phyloP scores from a whole-genome alignment of 2,113 vertebrate genomes.

The Charadrius vociferus region DNA sequence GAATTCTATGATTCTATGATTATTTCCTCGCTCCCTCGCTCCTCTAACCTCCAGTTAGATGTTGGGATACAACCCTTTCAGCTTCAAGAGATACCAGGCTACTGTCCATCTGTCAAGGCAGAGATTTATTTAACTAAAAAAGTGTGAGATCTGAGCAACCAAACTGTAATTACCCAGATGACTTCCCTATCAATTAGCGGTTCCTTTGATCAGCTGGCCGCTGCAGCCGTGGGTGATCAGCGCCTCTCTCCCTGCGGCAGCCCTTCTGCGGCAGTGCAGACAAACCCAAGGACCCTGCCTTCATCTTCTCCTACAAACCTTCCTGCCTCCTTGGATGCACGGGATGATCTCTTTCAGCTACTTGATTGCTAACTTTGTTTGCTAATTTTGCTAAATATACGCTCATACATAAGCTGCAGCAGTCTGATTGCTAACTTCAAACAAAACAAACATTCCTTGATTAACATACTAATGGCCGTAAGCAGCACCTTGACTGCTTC shows the following conservation, averaged over 20 bases:
- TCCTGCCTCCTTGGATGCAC: not conserved
- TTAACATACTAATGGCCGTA: not conserved
- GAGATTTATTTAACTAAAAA: not conserved
- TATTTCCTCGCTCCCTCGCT: not conserved
- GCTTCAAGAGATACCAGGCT: not conserved
- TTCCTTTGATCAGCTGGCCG: not conserved
- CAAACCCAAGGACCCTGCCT: not conserved
- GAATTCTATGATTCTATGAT: too few relatives aligned
- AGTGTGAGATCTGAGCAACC: not conserved
- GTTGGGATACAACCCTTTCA: not conserved
- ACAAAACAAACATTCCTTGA: not conserved
- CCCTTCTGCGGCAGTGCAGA: not conserved
- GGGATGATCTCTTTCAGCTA: not conserved
- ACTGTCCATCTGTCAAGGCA: not conserved
- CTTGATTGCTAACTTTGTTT: not conserved
- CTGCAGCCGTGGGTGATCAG: not conserved
- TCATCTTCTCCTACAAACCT: not conserved
- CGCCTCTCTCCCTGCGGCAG: not conserved
- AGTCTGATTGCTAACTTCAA: conserved; percentile 1
- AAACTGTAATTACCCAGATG: not conserved
- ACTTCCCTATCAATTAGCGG: not conserved
- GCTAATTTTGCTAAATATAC: not conserved
- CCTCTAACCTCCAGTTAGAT: not conserved
- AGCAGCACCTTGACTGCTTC: not conserved
- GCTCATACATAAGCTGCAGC: not conserved